phyloP scores from a whole-genome alignment of 30 jellyfish, hydroid and myxozoan species.

The Chironex yamaguchii region DNA sequence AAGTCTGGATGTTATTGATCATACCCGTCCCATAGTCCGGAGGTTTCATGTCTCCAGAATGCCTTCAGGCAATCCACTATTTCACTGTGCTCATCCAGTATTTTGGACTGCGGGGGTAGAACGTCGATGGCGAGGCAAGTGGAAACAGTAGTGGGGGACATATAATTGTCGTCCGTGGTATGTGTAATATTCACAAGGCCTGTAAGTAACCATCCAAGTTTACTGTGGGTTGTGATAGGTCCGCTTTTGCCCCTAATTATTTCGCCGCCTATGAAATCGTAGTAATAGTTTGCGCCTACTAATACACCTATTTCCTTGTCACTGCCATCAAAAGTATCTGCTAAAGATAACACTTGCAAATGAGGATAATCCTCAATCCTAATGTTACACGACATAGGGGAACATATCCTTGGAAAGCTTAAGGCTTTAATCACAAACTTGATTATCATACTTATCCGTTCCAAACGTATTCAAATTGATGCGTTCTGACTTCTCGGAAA shows the following conservation, averaged over 20 bases:
- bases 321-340: not conserved
- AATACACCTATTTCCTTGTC: conserved; percentile 10
- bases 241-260: conserved; percentile 43
- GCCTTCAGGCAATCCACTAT: conserved; percentile 25
- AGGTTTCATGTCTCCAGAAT: conserved; percentile 53
- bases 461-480: conserved; percentile 59
- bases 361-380: conserved; percentile 34
- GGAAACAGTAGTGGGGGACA: conserved; percentile 26
- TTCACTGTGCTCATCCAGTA: conserved; percentile 11
- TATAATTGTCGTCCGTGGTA: not conserved
- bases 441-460: conserved; percentile 41
- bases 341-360: conserved; percentile 17
- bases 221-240: conserved; percentile 60
- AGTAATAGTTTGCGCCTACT: conserved; percentile 54
- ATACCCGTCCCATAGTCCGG: conserved; percentile 23
- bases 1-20: not conserved
- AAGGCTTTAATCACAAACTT: conserved; percentile 31
- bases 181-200: conserved; percentile 3
- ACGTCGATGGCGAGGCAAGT: conserved; percentile 21
- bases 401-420: conserved; percentile 28
- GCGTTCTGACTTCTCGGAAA: conserved; percentile 13
- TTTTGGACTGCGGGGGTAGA: not conserved
- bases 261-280: conserved; percentile 21
- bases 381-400: conserved; percentile 15
- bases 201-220: conserved; percentile 64